Evolutionary conservation across 2,888 invertebrate species (phyloP).

Genomic region (Altica lythri): DNA sequence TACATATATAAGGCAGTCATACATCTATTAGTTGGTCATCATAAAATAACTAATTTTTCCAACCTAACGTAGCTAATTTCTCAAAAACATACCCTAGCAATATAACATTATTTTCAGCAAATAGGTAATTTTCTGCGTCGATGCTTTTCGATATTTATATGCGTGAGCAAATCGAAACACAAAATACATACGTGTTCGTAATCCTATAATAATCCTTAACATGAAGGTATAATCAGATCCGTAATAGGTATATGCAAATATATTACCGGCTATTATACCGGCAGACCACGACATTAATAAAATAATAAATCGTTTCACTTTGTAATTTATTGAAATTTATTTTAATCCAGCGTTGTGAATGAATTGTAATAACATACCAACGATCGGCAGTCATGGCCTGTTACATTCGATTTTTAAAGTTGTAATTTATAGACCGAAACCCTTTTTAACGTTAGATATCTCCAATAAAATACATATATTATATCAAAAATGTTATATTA

Average conservation of each 20-base stretch:
- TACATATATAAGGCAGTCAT: no score
- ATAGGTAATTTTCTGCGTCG: neutral
- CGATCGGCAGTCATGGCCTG: conserved; percentile 24
- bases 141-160: neutral
- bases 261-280: conserved; percentile 9
- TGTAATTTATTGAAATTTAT: conserved; percentile 32
- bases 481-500: no score
- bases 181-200: conserved; percentile 15
- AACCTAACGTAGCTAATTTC: no score
- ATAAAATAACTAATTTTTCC: no score
- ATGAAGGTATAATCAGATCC: conserved; percentile 28
- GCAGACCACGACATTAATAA: conserved; percentile 31
- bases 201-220: conserved; percentile 28
- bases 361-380: conserved; percentile 34
- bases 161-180: conserved; percentile 3
- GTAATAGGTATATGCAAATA: conserved; percentile 37
- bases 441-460: no score
- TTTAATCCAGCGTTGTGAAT: conserved; percentile 30
- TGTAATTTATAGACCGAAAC: no score
- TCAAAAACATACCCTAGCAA: no score
- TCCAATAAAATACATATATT: no score
- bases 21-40: no score
- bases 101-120: neutral
- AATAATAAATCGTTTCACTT: conserved; percentile 36
- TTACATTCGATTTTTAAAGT: conserved; percentile 24